Evolutionary conservation across 1,140 invertebrate genomes (phyloP).

Genomic region (Drosophila subpulchrella): DNA sequence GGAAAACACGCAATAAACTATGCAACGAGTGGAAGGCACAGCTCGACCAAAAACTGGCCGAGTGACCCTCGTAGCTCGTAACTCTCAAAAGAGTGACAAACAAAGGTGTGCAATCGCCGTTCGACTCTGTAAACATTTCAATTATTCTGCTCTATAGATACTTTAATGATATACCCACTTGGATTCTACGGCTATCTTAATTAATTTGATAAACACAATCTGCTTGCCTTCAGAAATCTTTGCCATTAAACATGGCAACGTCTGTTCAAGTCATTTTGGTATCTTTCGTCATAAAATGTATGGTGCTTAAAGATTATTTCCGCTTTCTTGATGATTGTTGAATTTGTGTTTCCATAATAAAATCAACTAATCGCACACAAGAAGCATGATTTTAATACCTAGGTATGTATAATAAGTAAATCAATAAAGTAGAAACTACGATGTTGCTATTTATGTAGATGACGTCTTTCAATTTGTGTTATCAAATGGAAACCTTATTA

Average conservation of each 20-base stretch:
- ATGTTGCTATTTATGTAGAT: too few relatives aligned
- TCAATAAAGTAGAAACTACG: too few relatives aligned
- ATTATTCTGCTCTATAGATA: conserved; percentile 15
- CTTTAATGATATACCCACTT: conserved; percentile 6
- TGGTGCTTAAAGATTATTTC: neutral
- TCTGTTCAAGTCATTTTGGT: neutral
- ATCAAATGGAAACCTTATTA: too few relatives aligned
- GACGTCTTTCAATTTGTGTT: too few relatives aligned
- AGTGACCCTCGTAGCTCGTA: conserved; percentile 19
- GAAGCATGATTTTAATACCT: too few relatives aligned
- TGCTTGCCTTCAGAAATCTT: conserved; percentile 1
- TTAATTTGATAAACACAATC: conserved; percentile 29
- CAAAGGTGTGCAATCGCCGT: conserved; percentile 10
- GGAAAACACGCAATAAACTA: conserved; percentile 74
- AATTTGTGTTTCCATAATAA: neutral
- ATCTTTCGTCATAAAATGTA: conserved; percentile 9
- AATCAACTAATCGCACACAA: too few relatives aligned
- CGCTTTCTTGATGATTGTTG: neutral
- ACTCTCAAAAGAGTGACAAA: conserved; percentile 11
- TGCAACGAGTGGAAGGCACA: conserved; percentile 40
- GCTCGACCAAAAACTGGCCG: conserved; percentile 12
- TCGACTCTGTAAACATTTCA: conserved; percentile 30
- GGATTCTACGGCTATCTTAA: conserved; percentile 13
- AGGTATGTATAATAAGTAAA: too few relatives aligned
- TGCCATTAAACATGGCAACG: neutral